Evolutionary conservation across 2,888 invertebrate genomes (phyloP).

Genomic region (Bhutanitis thaidina): DNA sequence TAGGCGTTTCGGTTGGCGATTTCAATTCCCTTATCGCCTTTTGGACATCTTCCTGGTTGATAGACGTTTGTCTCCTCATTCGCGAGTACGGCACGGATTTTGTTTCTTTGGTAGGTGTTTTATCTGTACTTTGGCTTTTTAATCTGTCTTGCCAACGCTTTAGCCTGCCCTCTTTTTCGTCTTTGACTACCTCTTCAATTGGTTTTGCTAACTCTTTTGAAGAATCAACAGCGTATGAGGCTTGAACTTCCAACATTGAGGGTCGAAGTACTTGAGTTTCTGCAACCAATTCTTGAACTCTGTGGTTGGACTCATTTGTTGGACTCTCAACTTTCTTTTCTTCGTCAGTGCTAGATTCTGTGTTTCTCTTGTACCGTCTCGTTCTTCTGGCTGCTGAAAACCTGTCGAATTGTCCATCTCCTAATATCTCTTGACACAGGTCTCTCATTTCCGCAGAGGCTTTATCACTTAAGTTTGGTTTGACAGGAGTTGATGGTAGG

Average conservation of each 20-base stretch:
- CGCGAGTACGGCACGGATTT: constrained; percentile 67
- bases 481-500: constrained; percentile 49
- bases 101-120: constrained; percentile 65
- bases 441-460: constrained; percentile 63
- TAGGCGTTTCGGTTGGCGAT: constrained; percentile 81
- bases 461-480: constrained; percentile 45
- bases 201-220: constrained; percentile 55
- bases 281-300: constrained; percentile 57
- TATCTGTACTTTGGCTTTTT: constrained; percentile 76
- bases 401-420: constrained; percentile 91
- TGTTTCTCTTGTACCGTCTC: constrained; percentile 86
- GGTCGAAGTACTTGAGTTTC: constrained; percentile 78
- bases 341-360: constrained; percentile 80
- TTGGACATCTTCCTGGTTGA: constrained; percentile 85
- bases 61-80: constrained; percentile 83
- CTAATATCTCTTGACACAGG: constrained; percentile 77
- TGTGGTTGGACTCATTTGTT: constrained; percentile 17
- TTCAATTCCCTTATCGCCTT: constrained; percentile 84
- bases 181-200: constrained; percentile 51
- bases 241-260: constrained; percentile 72
- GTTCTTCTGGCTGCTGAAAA: constrained; percentile 91
- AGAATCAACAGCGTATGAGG: constrained; percentile 68
- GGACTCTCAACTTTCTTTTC: constrained; percentile 69
- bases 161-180: constrained; percentile 81
- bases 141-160: constrained; percentile 86